Base-by-base conservation (phyloP, 1,140 invertebrate species). In the Heliconius nattereri region DNA sequence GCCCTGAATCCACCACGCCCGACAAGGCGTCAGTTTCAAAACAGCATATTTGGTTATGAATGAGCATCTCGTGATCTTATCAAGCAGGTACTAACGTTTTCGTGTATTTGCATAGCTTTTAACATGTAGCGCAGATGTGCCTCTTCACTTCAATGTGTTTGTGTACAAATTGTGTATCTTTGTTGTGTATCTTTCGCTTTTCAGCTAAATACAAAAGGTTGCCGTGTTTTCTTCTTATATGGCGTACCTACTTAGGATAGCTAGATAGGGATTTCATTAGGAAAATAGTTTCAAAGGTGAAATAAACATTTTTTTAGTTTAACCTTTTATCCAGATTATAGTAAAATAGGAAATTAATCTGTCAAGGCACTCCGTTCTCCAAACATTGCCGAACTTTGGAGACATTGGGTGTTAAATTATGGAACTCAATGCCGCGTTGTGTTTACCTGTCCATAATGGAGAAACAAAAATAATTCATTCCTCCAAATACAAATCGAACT, bases 121-220 rank as follows among this genome's bases (percentile, higher is more conserved):
- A 66, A 66, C 60, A 26, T 66, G 60, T 66, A 66, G 60, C 60
- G 23, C 60, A 66, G 60, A 66, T 66, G 60, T 26, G 60, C 60
- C 60, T 66, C 23, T 66, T 66, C 26, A 66, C 9, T 66, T 23
- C 54, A 57, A 26, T n/a, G 23, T 66, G 60, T 66, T 66, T 66
- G 9, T 66, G n/a, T 66, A 29, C 26, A 66, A 23, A 66, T 66
- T 66, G 60, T 66, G 23, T n/a, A n/a, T n/a, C n/a, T n/a, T n/a
- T n/a, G n/a, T 66, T 66, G 60, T 66, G 60, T 66, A 66, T 66
- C 60, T 66, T 66, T 29, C 60, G 60, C 60, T 66, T 66, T 66
- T 66, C 60, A 66, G 23, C 26, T 29, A 66, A 66, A 66, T 66
- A 66, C 60, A 66, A 66, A 66, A 66, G 9, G 23, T 66, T 26